phyloP scores from a whole-genome alignment of 2,797 vertebrate species.

The Kryptopterus vitreolus region DNA sequence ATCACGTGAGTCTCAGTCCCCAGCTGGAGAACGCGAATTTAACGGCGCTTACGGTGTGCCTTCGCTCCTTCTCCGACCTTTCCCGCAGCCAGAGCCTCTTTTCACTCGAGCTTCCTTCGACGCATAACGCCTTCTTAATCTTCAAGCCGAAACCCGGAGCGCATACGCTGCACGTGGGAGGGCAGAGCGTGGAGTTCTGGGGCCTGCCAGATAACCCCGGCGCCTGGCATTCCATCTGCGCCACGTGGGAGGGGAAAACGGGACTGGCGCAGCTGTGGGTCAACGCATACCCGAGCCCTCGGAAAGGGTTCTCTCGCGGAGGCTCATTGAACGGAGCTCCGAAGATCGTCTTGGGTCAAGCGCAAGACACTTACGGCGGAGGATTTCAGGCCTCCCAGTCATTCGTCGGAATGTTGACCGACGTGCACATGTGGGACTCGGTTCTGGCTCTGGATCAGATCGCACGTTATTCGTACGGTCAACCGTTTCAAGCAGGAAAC shows the following conservation, averaged over 20 bases:
- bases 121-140: neutral
- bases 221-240: conserved; percentile 15
- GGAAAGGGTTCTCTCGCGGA: neutral
- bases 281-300: neutral
- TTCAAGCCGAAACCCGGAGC: neutral
- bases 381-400: neutral
- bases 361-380: conserved; percentile 2
- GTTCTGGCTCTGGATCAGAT: conserved; percentile 8
- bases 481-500: neutral
- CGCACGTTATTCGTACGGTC: neutral
- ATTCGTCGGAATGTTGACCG: conserved; percentile 23
- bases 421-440: conserved; percentile 31
- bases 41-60: neutral
- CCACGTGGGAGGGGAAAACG: conserved; percentile 10
- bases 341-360: conserved; percentile 20
- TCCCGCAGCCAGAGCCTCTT: neutral
- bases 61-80: conserved; percentile 14
- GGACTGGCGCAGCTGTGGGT: conserved; percentile 17
- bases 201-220: neutral
- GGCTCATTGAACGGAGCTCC: neutral
- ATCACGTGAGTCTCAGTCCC: conserved; percentile 4
- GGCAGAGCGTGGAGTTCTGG: neutral
- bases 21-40: neutral
- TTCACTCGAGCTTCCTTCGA: neutral
- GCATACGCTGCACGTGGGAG: neutral